Evolutionary conservation across 2,888 invertebrate species (phyloP), one percentile per base, ranked within the genome.

Genomic region (Trisateles emortualis): DNA sequence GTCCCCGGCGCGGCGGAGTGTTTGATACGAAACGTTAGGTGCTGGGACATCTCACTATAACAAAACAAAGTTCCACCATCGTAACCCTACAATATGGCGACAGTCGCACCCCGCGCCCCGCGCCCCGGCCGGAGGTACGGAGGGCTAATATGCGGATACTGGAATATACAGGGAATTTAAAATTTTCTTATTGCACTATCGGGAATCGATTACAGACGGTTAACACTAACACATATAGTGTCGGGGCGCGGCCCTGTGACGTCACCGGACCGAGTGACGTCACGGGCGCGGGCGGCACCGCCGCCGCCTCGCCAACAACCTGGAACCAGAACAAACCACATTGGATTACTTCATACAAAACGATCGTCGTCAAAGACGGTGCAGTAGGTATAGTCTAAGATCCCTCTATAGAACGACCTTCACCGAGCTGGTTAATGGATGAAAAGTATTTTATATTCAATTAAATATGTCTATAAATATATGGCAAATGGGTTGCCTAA

Each of bases 151-250:
- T 47, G 61, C 59, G 49, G 57, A 45, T 33, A 55, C 45, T 32
- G 51, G 52, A 53, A 44, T 42, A 56, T 43, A 48, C 29, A 42
- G 50, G 48, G 52, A 55, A 45, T 44, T 48, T 49, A 11, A 35
- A 57, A 54, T 33, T 43, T 55, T 57, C 57, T 64, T 59, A 56
- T 54, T 64, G 70, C 60, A 54, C 67, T 69, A 67, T 56, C 42
- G 59, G 69, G 59, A 51, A 55, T 48, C 39, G 66, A 52, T 61
- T 66, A 69, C 66, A 66, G 63, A 65, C 62, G 62, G 58, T 32
- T 57, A 65, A 22, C 14, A 51, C 54, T 59, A 66, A 62, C 48
- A 66, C 58, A 47, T 46, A 45, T 16, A 35, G 50, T 32, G 17
- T 42, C 33, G 10, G 51, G 46, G 47, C 26, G 38, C 35, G 45